phyloP scores from a whole-genome alignment of 2,113 vertebrate species.

The Leuciscus idus region DNA sequence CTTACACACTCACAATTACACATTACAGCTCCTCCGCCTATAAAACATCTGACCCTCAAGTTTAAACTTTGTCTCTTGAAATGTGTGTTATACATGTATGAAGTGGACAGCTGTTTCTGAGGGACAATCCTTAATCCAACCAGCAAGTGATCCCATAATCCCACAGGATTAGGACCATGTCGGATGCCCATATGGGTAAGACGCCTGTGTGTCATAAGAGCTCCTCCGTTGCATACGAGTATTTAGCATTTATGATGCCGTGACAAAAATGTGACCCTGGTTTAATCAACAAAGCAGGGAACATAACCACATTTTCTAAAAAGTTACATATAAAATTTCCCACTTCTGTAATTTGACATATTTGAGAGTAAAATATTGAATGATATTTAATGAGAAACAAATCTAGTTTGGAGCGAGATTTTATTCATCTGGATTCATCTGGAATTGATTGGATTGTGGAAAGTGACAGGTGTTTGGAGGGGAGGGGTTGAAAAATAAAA shows the following conservation, averaged over 20 bases:
- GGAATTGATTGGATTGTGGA: not conserved
- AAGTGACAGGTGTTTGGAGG: not conserved
- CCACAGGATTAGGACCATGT: slow-evolving; percentile 58
- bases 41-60: not conserved
- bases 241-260: not conserved
- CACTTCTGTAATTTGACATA: not conserved
- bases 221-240: not conserved
- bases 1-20: slow-evolving; percentile 1
- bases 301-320: not conserved
- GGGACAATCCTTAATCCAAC: slow-evolving; percentile 57
- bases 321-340: not conserved
- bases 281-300: not conserved
- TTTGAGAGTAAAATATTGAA: not conserved
- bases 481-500: not conserved
- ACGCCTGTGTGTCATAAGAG: slow-evolving; percentile 10
- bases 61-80: not conserved
- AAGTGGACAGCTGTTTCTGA: slow-evolving; percentile 50
- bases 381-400: not conserved
- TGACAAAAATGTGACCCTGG: not conserved
- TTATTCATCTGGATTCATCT: not conserved
- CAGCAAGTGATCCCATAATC: slow-evolving; percentile 58
- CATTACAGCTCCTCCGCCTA: slow-evolving; percentile 10
- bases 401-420: not conserved
- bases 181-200: slow-evolving; percentile 51
- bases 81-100: slow-evolving; percentile 30